Base-by-base conservation (phyloP, 2,888 invertebrate genomes). In the Eupithecia tripunctaria region DNA sequence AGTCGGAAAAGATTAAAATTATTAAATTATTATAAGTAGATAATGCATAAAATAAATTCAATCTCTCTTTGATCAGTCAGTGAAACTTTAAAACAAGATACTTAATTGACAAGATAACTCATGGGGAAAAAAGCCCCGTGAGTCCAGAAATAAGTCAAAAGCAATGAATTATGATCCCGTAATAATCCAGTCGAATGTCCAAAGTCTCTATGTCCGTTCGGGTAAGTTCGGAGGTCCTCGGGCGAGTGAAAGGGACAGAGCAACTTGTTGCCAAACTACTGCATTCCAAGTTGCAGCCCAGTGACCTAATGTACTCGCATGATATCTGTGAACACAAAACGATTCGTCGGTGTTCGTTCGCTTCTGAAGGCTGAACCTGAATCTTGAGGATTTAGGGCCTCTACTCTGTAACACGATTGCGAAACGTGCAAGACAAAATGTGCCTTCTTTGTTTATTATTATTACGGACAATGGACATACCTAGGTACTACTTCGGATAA, bases 221-320 rank as follows among this genome's bases (percentile, higher is more conserved):
- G 74, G 43, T 67, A 74, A 60, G 69, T 82, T 86, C 88, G 83
- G 79, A 59, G 60, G 60, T 72, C 21, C 51, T 64, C 63, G 41
- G 41, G 27, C 59, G 86, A 83, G 82, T 71, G 88, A 90, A 81
- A 79, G 89, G 82, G 90, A 88, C 70, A 80, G 81, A 76, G 84
- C 89, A 92, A 93, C 92, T 92, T 92, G 92, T 93, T 92, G 93
- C 93, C 88, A 94, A 93, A 91, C 88, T 86, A 84, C 85, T 87
- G 89, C 94, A 93, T 94, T 93, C 94, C 92, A 79, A 65, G 76
- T 76, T 76, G 81, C 91, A 92, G 92, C 93, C 94, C 89, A 94
- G 88, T 94, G 91, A 94, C 94, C 94, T 86, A 93, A 91, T 92
- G 90, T 47, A 51, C 47, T 47, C n/a, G 8, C 47, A 21, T 51